Percentiles rank a stretch among this genome's conserved stretches.
phyloP scores from a whole-genome alignment of 2,797 vertebrate genomes.

The Eulemur albifrons region DNA sequence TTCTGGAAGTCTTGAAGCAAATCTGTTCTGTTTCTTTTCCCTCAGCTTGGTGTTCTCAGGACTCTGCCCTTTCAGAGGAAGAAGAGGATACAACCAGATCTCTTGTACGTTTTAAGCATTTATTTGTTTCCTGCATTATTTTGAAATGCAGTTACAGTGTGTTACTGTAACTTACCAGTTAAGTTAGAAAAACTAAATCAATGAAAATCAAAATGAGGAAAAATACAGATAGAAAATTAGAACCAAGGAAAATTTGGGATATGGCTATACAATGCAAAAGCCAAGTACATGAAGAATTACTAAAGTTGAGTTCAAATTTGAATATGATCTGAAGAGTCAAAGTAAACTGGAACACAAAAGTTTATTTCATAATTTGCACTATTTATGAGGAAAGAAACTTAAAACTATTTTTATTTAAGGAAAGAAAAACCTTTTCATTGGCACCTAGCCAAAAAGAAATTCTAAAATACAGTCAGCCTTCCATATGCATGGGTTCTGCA shows the following conservation, averaged over 20 bases:
- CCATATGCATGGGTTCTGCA: neutral
- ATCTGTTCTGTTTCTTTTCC: constrained; percentile 46
- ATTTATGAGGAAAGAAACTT: neutral
- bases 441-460: neutral
- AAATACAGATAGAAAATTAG: constrained; percentile 7
- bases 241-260: neutral
- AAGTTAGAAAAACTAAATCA: neutral
- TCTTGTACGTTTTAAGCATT: constrained; percentile 54
- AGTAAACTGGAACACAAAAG: neutral
- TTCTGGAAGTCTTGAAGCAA: constrained; percentile 29
- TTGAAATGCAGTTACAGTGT: neutral
- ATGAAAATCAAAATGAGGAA: neutral
- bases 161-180: neutral
- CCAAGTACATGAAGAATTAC: neutral
- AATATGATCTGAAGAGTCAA: neutral
- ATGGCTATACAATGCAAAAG: neutral
- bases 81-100: constrained; percentile 52
- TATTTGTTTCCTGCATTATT: constrained; percentile 19
- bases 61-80: constrained; percentile 19
- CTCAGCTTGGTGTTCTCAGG: constrained; percentile 60
- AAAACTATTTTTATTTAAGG: neutral
- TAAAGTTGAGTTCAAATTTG: neutral
- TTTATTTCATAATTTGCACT: neutral
- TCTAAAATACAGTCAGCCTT: neutral
- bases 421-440: constrained; percentile 17